Evolutionary conservation across 2,797 vertebrate species (phyloP).

Genomic region (Hydrolagus colliei): DNA sequence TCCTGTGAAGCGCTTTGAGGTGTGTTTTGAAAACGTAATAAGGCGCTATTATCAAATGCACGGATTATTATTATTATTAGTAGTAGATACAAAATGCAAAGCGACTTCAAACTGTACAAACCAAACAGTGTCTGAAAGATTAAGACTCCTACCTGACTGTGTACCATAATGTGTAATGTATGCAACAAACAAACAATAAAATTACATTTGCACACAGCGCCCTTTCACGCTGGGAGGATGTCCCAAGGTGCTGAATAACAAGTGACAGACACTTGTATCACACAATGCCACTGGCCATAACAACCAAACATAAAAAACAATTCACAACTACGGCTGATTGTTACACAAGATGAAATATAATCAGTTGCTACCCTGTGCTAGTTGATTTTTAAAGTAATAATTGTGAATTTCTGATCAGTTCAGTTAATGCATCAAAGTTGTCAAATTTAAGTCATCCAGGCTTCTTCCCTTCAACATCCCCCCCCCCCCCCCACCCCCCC

Average conservation of each 20-base stretch:
- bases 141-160: background rate
- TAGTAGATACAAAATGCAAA: conserved; percentile 16
- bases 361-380: background rate
- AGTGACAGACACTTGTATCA: conserved; percentile 9
- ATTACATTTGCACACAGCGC: no score
- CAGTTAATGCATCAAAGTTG: background rate
- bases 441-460: background rate
- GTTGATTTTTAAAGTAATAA: conserved; percentile 8
- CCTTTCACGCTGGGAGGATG: no score
- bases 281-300: background rate
- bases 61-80: no score
- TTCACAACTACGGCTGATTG: conserved; percentile 12
- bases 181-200: no score
- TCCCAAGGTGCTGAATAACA: background rate
- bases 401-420: background rate
- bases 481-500: no score
- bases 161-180: background rate
- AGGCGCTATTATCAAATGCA: no score
- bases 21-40: no score
- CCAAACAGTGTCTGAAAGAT: background rate
- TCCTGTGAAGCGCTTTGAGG: no score
- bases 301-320: conserved; percentile 13
- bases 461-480: background rate
- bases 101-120: conserved; percentile 15
- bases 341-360: background rate